Base-by-base conservation (phyloP, 2,888 invertebrate genomes). In the Caprella mutica region DNA sequence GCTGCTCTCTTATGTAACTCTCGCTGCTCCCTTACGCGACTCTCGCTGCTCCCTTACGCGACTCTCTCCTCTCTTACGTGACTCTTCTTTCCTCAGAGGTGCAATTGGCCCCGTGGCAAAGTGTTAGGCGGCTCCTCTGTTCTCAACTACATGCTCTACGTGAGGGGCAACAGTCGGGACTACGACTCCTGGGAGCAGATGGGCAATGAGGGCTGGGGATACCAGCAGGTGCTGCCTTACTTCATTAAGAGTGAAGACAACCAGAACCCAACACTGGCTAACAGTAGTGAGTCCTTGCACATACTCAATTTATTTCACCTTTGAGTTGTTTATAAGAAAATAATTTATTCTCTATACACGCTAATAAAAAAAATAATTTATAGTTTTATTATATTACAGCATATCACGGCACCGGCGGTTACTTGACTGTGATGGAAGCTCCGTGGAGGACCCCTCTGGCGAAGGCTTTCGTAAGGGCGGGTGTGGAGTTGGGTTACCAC, bases 21-120 rank as follows among this genome's bases (percentile, higher is more conserved):
- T n/a, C n/a, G n/a, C n/a, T n/a, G n/a, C n/a, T n/a, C n/a, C n/a
- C n/a, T n/a, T n/a, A n/a, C n/a, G n/a, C n/a, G n/a, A n/a, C n/a
- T n/a, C n/a, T n/a, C n/a, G n/a, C n/a, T n/a, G n/a, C n/a, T n/a
- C n/a, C n/a, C n/a, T n/a, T n/a, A n/a, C n/a, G n/a, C n/a, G n/a
- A n/a, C n/a, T n/a, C n/a, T n/a, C n/a, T n/a, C n/a, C n/a, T n/a
- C n/a, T n/a, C n/a, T n/a, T n/a, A n/a, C 21, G 21, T 17, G n/a
- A n/a, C n/a, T 35, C 14, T 39, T 3, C 12, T n/a, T 5, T 8
- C 30, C 12, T 4, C 38, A 83, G 67, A 79, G 87, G 42, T 87
- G 88, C 69, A 83, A 83, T 68, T 91, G 90, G 89, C 90, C 91
- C 0, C 79, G 90, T 58, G 92, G 93, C 48, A 90, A 90, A 75